Evolutionary conservation across 2,888 invertebrate genomes (phyloP).

Genomic region (Shargacucullia verbasci): DNA sequence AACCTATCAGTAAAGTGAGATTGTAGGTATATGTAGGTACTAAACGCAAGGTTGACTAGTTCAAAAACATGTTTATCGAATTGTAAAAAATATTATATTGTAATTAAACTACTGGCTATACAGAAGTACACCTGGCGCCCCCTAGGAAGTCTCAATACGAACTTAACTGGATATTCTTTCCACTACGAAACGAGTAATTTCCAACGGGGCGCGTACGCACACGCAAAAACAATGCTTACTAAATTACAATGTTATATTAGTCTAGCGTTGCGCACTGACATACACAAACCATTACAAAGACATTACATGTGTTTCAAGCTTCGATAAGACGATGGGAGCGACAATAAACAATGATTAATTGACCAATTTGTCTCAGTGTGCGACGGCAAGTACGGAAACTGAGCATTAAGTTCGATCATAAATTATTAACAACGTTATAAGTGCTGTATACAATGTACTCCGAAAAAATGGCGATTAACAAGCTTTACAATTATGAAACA

Average conservation of each 20-base stretch:
- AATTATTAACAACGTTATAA: conserved; percentile 50
- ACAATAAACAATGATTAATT: conserved; percentile 79
- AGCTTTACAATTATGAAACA: conserved; percentile 3
- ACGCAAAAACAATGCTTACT: too few relatives aligned
- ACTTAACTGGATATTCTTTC: too few relatives aligned
- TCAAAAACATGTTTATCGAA: too few relatives aligned
- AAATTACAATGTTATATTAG: conserved; percentile 8
- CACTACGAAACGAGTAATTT: too few relatives aligned
- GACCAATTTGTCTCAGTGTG: conserved; percentile 70
- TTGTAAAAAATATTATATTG: too few relatives aligned
- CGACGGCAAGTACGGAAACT: conserved; percentile 58
- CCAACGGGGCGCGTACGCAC: too few relatives aligned
- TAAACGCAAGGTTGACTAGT: too few relatives aligned
- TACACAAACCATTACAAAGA: conserved; percentile 56
- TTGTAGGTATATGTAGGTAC: too few relatives aligned
- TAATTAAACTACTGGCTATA: too few relatives aligned
- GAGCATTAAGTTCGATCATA: conserved; percentile 55
- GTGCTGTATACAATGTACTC: conserved; percentile 11
- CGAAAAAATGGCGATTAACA: conserved; percentile 21
- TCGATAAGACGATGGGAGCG: conserved; percentile 62
- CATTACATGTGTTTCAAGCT: conserved; percentile 49
- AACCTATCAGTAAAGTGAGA: too few relatives aligned
- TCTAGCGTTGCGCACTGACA: conserved; percentile 32
- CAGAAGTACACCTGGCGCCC: too few relatives aligned
- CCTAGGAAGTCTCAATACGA: too few relatives aligned